phyloP scores from a whole-genome alignment of 2,113 vertebrate species.

The Puntigrus tetrazona region DNA sequence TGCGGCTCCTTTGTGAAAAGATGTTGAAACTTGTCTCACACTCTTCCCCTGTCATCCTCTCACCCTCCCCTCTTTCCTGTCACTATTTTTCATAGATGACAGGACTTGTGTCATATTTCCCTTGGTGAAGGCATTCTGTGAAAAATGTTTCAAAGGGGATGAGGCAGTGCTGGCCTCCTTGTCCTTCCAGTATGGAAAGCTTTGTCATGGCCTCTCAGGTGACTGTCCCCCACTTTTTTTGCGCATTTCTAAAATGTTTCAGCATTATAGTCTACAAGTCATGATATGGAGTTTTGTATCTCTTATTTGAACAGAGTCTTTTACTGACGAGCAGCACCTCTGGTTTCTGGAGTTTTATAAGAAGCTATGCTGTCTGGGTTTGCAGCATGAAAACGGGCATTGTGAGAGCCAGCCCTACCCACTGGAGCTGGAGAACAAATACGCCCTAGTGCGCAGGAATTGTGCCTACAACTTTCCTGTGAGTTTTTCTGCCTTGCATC shows the following conservation, averaged over 20 bases:
- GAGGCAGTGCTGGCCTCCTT: constrained; percentile 86
- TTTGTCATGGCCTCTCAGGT: constrained; percentile 92
- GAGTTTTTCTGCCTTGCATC: constrained; percentile 55
- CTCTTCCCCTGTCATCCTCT: constrained; percentile 14
- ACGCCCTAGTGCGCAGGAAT: constrained; percentile 86
- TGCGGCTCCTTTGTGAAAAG: background rate
- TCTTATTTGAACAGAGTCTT: constrained; percentile 74
- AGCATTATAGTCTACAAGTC: background rate
- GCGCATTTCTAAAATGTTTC: background rate
- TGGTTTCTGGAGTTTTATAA: constrained; percentile 92
- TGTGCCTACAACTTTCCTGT: constrained; percentile 97
- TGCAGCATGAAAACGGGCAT: constrained; percentile 87
- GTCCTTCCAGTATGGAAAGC: constrained; percentile 90
- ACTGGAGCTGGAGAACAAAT: constrained; percentile 84
- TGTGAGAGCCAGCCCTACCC: constrained; percentile 82
- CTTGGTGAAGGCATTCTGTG: constrained; percentile 88
- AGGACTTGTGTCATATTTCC: constrained; percentile 85
- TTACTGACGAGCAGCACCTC: constrained; percentile 88
- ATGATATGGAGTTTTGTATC: background rate
- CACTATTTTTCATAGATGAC: constrained; percentile 75
- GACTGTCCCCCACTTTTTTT: constrained; percentile 23
- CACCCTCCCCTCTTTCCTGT: constrained; percentile 25
- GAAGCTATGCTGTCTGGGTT: constrained; percentile 85
- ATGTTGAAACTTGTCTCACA: constrained; percentile 19
- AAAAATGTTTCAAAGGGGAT: constrained; percentile 88